Evolutionary conservation across 2,888 invertebrate genomes (phyloP).

Genomic region (Hypercompe scribonia): DNA sequence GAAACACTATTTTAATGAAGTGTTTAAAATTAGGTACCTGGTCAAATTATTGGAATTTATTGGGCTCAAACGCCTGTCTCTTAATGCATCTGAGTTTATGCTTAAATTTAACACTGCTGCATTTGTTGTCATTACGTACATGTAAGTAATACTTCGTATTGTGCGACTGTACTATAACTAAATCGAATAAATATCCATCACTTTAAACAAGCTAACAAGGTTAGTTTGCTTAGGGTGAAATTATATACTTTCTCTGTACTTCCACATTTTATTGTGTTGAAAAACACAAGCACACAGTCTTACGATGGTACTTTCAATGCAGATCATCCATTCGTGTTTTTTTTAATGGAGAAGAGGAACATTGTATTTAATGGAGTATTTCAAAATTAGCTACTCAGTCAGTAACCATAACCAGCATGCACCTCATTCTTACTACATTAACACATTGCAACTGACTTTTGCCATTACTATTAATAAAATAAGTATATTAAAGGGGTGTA

Average conservation of each 20-base stretch:
- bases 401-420: too few relatives aligned
- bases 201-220: background rate
- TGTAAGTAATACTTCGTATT: background rate
- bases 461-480: too few relatives aligned
- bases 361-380: conserved; percentile 60
- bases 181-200: background rate
- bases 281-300: background rate
- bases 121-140: background rate
- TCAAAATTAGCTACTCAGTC: conserved; percentile 51
- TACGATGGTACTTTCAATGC: conserved; percentile 57
- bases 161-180: background rate
- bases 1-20: too few relatives aligned
- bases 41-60: too few relatives aligned
- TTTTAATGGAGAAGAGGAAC: conserved; percentile 48
- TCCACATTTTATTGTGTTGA: background rate
- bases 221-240: background rate
- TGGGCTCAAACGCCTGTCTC: too few relatives aligned
- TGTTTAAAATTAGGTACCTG: too few relatives aligned
- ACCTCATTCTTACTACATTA: too few relatives aligned
- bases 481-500: too few relatives aligned
- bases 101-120: too few relatives aligned
- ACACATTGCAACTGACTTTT: too few relatives aligned
- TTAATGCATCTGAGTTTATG: too few relatives aligned
- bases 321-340: conserved; percentile 65
- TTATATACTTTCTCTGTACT: background rate